Conservation (phyloP, 2,797 vertebrate genomes). For the Arctocebus calabarensis region DNA sequence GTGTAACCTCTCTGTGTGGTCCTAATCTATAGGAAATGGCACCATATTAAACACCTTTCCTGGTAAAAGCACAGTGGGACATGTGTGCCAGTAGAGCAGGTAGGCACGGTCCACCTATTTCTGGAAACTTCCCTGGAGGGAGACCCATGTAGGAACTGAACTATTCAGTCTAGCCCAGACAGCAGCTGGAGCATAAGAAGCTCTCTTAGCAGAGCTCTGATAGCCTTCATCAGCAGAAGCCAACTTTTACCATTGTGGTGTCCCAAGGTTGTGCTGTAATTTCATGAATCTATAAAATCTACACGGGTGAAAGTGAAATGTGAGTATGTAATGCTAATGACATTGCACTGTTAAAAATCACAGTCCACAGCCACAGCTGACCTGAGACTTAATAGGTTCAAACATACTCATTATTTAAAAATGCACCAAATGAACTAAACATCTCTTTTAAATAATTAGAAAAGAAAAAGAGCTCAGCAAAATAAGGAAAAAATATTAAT, state of each 20-base stretch:
- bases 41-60: neutral
- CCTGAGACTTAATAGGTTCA: neutral
- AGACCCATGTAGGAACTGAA: neutral
- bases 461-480: neutral
- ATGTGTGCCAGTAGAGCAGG: neutral
- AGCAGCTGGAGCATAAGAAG: neutral
- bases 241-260: neutral
- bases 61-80: neutral
- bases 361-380: neutral
- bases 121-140: neutral
- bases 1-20: neutral
- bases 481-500: neutral
- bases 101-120: no score
- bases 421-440: neutral
- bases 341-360: neutral
- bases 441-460: neutral
- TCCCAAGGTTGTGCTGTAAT: neutral
- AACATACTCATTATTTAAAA: slow-evolving; percentile 2
- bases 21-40: neutral
- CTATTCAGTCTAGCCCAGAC: neutral
- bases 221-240: neutral
- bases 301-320: neutral
- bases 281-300: neutral
- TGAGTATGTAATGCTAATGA: neutral
- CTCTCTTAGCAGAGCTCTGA: neutral